A percentile compares a stretch with the other conserved stretches of the same genome.
Conservation (phyloP, 2,888 invertebrate genomes). For the Drosophila kanekoi region DNA sequence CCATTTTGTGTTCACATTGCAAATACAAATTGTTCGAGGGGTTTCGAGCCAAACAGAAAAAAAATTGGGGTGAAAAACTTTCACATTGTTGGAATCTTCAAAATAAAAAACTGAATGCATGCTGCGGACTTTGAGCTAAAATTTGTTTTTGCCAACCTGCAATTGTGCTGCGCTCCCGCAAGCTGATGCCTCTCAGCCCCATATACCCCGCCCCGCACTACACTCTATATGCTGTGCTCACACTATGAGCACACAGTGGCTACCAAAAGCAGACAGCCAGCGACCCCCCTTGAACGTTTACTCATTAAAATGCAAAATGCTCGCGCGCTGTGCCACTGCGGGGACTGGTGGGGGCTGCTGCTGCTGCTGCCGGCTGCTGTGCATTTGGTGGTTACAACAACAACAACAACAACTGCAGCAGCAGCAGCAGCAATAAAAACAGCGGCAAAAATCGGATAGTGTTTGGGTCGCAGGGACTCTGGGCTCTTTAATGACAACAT, state of each 20-base stretch:
- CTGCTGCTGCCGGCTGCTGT: conserved; percentile 34
- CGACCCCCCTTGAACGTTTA: conserved; percentile 50
- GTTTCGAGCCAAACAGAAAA: conserved; percentile 15
- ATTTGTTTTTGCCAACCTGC: conserved; percentile 58
- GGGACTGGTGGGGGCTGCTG: conserved; percentile 3
- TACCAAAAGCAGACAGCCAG: conserved; percentile 1
- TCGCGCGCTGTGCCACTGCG: conserved; percentile 45
- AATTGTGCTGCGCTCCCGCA: conserved; percentile 15
- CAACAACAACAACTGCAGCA: conserved; percentile 9
- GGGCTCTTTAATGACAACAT: conserved; percentile 70
- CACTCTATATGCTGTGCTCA: conserved; percentile 57
- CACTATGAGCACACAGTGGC: conserved; percentile 36
- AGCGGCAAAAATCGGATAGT: conserved; percentile 36
- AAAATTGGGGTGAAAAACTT: conserved; percentile 14
- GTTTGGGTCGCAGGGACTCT: conserved; percentile 40
- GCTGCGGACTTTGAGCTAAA: conserved; percentile 35
- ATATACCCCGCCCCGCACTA: not conserved
- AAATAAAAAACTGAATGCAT: conserved; percentile 12
- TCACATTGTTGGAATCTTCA: not conserved
- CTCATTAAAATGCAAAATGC: conserved; percentile 80
- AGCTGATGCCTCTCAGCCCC: not conserved
- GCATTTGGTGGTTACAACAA: conserved; percentile 42
- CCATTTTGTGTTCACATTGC: conserved; percentile 76
- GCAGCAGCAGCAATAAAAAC: not conserved
- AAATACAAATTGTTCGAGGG: conserved; percentile 70